Evolutionary conservation across 2,888 invertebrate genomes (phyloP).

Genomic region (Vesta saturnalis): DNA sequence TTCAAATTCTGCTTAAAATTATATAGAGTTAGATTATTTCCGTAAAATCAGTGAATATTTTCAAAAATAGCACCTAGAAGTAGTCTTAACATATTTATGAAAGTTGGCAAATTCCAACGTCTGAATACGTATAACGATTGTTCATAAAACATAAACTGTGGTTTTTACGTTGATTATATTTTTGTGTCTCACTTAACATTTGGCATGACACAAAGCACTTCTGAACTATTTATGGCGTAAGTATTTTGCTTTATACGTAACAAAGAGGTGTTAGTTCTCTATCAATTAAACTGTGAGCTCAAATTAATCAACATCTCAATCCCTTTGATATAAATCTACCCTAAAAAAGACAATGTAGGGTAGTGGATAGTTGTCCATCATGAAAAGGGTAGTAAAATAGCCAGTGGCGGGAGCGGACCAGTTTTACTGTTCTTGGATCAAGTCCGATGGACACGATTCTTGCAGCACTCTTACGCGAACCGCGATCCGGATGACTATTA

Average conservation of each 20-base stretch:
- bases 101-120: no score
- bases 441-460: conserved; percentile 42
- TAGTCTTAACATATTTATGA: no score
- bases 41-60: neutral
- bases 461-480: conserved; percentile 52
- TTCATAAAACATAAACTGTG: no score
- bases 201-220: no score
- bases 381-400: conserved; percentile 34
- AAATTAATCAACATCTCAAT: conserved; percentile 36
- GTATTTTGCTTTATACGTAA: no score
- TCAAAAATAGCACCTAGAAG: neutral
- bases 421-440: conserved; percentile 44
- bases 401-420: conserved; percentile 52
- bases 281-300: conserved; percentile 19
- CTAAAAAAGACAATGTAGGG: conserved; percentile 23
- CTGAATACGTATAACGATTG: no score
- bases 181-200: no score
- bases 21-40: neutral
- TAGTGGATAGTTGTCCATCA: conserved; percentile 29
- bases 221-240: no score
- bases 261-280: no score
- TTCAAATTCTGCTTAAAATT: neutral
- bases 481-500: conserved; percentile 51
- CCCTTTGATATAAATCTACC: conserved; percentile 31
- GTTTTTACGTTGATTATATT: no score